Evolutionary conservation across 2,888 invertebrate genomes (phyloP).

Genomic region (Hyposoter dolosus): DNA sequence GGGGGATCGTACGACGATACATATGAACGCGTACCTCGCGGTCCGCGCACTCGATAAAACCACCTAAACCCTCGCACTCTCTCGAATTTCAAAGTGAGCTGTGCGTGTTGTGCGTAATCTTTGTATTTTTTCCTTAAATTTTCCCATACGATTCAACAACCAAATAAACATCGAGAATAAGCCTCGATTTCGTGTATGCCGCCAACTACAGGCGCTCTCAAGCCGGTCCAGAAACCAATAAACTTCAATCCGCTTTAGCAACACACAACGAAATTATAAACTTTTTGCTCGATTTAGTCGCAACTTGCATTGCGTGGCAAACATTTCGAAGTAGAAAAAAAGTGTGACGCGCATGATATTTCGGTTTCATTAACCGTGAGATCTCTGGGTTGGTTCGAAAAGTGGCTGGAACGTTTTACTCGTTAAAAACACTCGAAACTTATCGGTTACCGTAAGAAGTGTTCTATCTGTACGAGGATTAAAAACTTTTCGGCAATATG

Average conservation of each 20-base stretch:
- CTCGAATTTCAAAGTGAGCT: conserved; percentile 63
- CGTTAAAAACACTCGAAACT: not conserved
- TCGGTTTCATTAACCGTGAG: not conserved
- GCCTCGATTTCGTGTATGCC: not conserved
- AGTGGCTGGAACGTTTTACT: not conserved
- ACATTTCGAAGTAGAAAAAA: not conserved
- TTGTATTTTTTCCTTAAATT: not conserved
- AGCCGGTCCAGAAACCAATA: not conserved
- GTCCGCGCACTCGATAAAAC: conserved; percentile 82
- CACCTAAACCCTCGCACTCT: conserved; percentile 73
- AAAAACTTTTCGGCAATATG: conserved; percentile 72
- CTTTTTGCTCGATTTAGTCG: not conserved
- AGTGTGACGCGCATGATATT: conserved; percentile 34
- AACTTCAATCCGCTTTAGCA: not conserved
- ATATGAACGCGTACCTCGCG: conserved; percentile 83
- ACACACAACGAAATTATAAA: not conserved
- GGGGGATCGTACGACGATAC: conserved; percentile 77
- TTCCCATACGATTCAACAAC: no score
- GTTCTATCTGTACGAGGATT: conserved; percentile 60
- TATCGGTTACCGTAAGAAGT: not conserved
- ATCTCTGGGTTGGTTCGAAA: not conserved
- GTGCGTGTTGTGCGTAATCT: conserved; percentile 42
- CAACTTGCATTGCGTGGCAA: not conserved
- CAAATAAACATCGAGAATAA: not conserved
- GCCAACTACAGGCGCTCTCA: not conserved